A percentile compares a stretch with the other conserved stretches of the same genome.
Conservation (phyloP, 2,113 vertebrate genomes). For the Aythya baeri region DNA sequence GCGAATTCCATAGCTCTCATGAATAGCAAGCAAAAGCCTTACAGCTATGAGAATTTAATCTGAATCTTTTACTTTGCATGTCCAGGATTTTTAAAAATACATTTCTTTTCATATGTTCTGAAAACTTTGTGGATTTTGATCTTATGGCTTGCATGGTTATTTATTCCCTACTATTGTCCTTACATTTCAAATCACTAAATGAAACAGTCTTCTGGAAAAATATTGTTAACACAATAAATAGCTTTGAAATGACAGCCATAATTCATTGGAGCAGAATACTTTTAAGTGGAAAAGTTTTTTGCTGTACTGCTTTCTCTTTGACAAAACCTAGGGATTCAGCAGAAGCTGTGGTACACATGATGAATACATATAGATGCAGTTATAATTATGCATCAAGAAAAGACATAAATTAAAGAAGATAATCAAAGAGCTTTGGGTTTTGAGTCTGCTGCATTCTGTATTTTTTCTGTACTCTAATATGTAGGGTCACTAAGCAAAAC, state of each 20-base stretch:
- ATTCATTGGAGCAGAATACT: slow-evolving; percentile 43
- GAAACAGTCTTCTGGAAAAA: slow-evolving; percentile 47
- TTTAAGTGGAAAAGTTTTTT: slow-evolving; percentile 38
- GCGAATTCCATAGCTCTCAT: slow-evolving; percentile 42
- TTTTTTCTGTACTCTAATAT: background rate
- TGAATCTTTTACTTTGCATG: slow-evolving; percentile 56
- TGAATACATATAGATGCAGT: background rate
- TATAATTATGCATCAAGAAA: background rate
- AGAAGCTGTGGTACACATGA: background rate
- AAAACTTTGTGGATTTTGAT: slow-evolving; percentile 41
- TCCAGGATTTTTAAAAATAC: background rate
- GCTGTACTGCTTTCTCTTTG: background rate
- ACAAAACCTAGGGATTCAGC: background rate
- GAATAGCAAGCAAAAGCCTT: slow-evolving; percentile 65
- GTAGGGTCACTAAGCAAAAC: background rate
- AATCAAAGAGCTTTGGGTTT: background rate
- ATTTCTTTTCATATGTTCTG: slow-evolving; percentile 18
- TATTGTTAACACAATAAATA: slow-evolving; percentile 23
- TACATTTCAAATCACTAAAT: slow-evolving; percentile 39
- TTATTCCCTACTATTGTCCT: slow-evolving; percentile 24
- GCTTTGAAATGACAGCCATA: slow-evolving; percentile 26
- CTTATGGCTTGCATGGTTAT: slow-evolving; percentile 9
- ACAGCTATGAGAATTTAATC: slow-evolving; percentile 61
- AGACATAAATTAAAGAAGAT: background rate
- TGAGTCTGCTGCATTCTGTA: background rate